Evolutionary conservation across 2,113 vertebrate species (phyloP), one percentile per base, ranked within the genome.

Genomic region (Octodon degus): DNA sequence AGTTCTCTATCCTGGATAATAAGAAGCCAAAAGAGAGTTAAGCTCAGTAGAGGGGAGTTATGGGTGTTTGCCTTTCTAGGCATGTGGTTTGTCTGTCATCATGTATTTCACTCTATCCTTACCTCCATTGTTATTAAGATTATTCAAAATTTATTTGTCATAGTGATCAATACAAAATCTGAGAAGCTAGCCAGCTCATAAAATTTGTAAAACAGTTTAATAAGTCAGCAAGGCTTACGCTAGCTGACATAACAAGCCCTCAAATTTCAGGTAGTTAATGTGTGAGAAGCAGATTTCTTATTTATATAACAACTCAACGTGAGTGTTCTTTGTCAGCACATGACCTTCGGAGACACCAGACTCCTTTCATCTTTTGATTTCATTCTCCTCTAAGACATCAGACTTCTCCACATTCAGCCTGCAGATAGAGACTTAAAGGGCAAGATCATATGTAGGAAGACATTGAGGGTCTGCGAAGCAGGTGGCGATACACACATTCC

Each of bases 231-330:
- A 91, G 43, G 74, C 13, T 47, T 74, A 72, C 32, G 34, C 20
- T 93, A 94, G 88, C 74, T 83, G 27, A 70, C 47, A 32, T 65
- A 68, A 76, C 19, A 86, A 84, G 74, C 84, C 53, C 84, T 25
- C 14, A 81, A 62, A n/a, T 92, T 25, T 83, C n/a, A 63, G 68
- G 55, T 25, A 30, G 20, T 58, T 70, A 74, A 92, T n/a, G 67
- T 2, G 11, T 37, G 9, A 76, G 40, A 50, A 68, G 79, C 13
- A 40, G 30, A 96, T 82, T 90, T 95, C 63, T 94, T 58, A 68
- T 30, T 70, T 62, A 65, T 37, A 4, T 53, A 32, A 70, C 10
- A 7, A 25, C 94, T 95, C 76, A 74, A 0, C 37, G 5, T 89
- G 63, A 37, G 19, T 65, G 24, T 55, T 86, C 74, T 32, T 67